Evolutionary conservation across 2,797 vertebrate genomes (phyloP).

Genomic region (Halcyon chelicuti): DNA sequence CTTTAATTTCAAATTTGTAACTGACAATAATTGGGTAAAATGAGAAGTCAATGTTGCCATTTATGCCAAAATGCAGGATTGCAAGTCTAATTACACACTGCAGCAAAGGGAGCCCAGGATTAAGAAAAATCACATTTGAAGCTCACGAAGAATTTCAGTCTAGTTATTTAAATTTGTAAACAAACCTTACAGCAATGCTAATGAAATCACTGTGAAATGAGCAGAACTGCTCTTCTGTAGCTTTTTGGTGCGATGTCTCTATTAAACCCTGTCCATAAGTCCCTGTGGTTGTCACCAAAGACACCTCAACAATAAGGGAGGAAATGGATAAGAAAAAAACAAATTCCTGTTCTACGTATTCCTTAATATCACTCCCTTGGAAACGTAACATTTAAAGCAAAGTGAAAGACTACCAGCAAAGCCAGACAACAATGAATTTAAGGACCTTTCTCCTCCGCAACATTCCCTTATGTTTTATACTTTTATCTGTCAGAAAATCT

Average conservation of each 20-base stretch:
- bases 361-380: neutral
- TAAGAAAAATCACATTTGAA: neutral
- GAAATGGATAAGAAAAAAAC: fast-evolving
- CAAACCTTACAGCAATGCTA: neutral
- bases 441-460: neutral
- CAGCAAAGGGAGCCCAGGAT: neutral
- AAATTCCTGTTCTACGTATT: fast-evolving
- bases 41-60: neutral
- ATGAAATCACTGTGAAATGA: neutral
- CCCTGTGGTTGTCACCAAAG: neutral
- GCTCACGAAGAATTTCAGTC: neutral
- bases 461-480: neutral
- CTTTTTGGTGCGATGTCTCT: fast-evolving
- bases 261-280: neutral
- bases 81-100: neutral
- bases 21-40: neutral
- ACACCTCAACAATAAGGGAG: neutral
- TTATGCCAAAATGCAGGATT: neutral
- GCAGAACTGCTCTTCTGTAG: neutral
- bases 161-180: neutral
- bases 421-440: neutral
- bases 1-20: neutral
- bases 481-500: neutral
- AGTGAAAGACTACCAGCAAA: neutral
- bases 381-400: neutral